Percentiles rank a stretch among this genome's conserved stretches.
Conservation (phyloP, 2,113 vertebrate genomes). For the Chitala chitala region DNA sequence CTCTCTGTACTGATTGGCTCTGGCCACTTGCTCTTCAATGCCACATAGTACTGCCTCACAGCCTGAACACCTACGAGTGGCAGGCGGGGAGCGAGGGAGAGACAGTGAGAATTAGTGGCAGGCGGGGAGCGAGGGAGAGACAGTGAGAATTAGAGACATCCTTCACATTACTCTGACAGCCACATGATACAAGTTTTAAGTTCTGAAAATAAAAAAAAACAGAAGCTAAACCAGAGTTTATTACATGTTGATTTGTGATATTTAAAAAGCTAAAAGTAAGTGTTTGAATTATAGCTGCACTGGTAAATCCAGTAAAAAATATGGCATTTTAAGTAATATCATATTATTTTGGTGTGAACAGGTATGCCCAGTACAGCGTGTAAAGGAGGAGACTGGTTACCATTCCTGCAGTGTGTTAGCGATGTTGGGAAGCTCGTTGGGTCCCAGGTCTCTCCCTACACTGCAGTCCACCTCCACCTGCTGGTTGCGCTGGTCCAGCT, state of each 20-base stretch:
- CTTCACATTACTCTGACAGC: too few species aligned
- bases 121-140: not conserved
- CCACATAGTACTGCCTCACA: conserved; percentile 88
- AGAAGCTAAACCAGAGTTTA: too few species aligned
- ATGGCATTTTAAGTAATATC: too few species aligned
- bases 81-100: accelerated
- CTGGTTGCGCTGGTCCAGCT: conserved; percentile 95
- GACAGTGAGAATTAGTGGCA: not conserved
- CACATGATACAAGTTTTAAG: too few species aligned
- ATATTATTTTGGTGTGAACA: too few species aligned
- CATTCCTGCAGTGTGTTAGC: conserved; percentile 91
- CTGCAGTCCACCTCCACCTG: conserved; percentile 96
- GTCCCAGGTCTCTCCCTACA: conserved; percentile 88
- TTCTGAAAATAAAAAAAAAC: too few species aligned
- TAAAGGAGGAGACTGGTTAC: conserved; percentile 54
- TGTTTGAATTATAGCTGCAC: not conserved
- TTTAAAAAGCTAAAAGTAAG: too few species aligned
- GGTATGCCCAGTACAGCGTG: not conserved
- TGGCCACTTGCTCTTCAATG: conserved; percentile 89
- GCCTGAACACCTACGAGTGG: conserved; percentile 78
- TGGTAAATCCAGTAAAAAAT: too few species aligned
- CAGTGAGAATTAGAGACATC: not conserved
- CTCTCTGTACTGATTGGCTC: conserved; percentile 91
- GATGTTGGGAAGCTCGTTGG: conserved; percentile 89
- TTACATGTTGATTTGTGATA: too few species aligned